These are phyloP conservation scores for Leptobrachium leishanense DNA, from an alignment of 2,113 vertebrate species.

Conservation along the genomic window DNA sequence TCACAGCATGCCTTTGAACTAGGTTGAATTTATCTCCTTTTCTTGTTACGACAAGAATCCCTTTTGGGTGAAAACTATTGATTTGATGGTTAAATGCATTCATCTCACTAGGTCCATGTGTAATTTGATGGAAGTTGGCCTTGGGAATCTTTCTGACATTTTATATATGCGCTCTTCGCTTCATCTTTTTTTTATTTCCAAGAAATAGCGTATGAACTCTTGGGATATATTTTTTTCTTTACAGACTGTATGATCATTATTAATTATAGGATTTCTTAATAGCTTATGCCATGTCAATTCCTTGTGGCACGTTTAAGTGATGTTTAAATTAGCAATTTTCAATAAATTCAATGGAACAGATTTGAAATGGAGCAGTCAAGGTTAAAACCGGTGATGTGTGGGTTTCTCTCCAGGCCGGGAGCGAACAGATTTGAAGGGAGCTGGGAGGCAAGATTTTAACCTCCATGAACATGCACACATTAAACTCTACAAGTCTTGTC, in stretches of 20 bases:
- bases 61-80: conserved; percentile 65
- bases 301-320: conserved; percentile 49
- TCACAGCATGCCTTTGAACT: conserved; percentile 57
- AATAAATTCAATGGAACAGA: conserved; percentile 38
- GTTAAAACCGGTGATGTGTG: background rate
- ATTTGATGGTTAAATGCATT: conserved; percentile 64
- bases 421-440: background rate
- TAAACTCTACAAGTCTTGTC: background rate
- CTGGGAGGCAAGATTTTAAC: conserved; percentile 11
- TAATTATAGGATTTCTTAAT: conserved; percentile 57
- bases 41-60: conserved; percentile 65
- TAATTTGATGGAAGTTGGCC: conserved; percentile 67
- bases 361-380: conserved; percentile 22
- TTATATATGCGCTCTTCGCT: conserved; percentile 52
- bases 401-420: conserved; percentile 22
- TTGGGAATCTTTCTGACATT: conserved; percentile 67
- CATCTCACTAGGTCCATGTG: conserved; percentile 59
- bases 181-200: conserved; percentile 53
- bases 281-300: conserved; percentile 55
- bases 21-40: conserved; percentile 55
- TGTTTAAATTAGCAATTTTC: conserved; percentile 52
- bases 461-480: conserved; percentile 12
- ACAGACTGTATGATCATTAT: conserved; percentile 51
- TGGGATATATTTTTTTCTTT: conserved; percentile 54
- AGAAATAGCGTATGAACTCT: conserved; percentile 63